phyloP scores from a whole-genome alignment of 2,888 invertebrate genomes.

The Eudasyphora cyanicolor region DNA sequence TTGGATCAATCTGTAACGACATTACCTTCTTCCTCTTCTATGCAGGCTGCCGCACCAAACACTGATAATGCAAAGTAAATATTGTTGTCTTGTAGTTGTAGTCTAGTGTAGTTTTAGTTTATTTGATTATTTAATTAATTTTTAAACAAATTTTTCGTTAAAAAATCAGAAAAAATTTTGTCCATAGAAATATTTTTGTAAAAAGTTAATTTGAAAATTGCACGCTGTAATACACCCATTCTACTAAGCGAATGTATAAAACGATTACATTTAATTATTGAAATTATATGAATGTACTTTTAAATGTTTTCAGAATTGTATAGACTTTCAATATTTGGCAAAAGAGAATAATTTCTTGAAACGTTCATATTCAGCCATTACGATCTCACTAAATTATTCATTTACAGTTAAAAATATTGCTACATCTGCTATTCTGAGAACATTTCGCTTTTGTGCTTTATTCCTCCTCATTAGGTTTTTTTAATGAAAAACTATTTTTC shows the following conservation, averaged over 20 bases:
- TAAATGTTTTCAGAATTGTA: slow-evolving; percentile 11
- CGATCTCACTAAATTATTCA: background rate
- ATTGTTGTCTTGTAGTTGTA: slow-evolving; percentile 75
- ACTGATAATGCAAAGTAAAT: slow-evolving; percentile 84
- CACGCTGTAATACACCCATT: slow-evolving; percentile 38
- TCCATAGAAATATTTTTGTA: background rate
- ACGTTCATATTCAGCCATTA: background rate
- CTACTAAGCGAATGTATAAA: slow-evolving; percentile 23
- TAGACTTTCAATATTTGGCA: background rate
- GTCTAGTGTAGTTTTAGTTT: slow-evolving; percentile 36
- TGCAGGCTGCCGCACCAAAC: slow-evolving; percentile 81
- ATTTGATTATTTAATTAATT: slow-evolving; percentile 73
- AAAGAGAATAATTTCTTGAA: background rate
- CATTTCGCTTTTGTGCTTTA: slow-evolving; percentile 7
- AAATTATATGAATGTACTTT: background rate
- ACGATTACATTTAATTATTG: background rate
- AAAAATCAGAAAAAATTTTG: background rate
- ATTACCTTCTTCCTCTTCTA: slow-evolving; percentile 81
- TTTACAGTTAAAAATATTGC: too few species aligned
- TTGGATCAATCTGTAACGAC: slow-evolving; percentile 84
- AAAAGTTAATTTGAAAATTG: background rate
- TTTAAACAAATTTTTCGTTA: slow-evolving; percentile 46
- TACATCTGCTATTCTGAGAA: background rate
- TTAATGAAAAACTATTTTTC: background rate
- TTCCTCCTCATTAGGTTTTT: background rate